Conservation (phyloP, 2,797 vertebrate genomes). For the Cuniculus paca region DNA sequence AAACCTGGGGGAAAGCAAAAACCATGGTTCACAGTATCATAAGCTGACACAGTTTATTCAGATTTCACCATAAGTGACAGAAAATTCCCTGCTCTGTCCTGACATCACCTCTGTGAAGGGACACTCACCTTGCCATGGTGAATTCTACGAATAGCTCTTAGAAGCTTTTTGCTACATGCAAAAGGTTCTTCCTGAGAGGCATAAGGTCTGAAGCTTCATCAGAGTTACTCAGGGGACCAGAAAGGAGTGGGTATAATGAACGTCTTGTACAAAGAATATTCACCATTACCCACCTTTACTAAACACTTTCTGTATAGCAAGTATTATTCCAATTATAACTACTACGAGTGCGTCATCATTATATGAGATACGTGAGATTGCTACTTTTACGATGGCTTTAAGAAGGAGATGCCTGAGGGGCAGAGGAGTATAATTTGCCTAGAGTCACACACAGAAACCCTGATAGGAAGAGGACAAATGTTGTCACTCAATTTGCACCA, state of each 20-base stretch:
- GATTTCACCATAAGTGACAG: neutral
- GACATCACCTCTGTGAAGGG: neutral
- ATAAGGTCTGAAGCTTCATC: neutral
- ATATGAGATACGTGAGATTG: neutral
- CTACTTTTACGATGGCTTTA: accelerated
- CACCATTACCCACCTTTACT: neutral
- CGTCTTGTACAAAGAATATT: neutral
- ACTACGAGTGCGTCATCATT: neutral
- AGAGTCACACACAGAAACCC: no score
- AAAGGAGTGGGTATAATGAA: neutral
- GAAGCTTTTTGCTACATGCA: neutral
- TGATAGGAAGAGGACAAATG: neutral
- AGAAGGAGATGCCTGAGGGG: neutral
- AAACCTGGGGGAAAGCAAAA: neutral
- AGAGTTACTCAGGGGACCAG: neutral
- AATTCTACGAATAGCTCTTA: no score
- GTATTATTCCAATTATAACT: neutral
- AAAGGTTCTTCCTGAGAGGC: neutral
- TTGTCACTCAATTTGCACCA: neutral
- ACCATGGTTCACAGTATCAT: neutral
- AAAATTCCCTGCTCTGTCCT: neutral
- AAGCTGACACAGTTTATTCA: neutral
- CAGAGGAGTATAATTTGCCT: neutral
- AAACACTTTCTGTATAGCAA: accelerated
- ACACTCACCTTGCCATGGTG: accelerated